Evolutionary conservation across 2,888 invertebrate species (phyloP).

Genomic region (Polymixis lichenea): DNA sequence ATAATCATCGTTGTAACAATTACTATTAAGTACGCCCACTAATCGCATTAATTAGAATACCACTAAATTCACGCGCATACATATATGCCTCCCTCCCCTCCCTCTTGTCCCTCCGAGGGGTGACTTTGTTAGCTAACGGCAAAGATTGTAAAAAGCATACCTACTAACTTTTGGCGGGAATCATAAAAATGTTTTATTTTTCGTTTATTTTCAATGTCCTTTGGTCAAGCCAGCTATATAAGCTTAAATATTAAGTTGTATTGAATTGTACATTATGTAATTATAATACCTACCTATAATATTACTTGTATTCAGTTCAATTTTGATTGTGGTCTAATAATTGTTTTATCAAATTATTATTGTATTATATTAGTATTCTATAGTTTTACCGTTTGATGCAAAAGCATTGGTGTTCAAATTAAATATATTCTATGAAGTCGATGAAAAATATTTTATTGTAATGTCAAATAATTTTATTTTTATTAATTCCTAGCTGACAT

Average conservation of each 20-base stretch:
- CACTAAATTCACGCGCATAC: neutral
- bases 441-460: neutral
- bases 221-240: conserved; percentile 35
- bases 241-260: conserved; percentile 65
- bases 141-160: neutral
- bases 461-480: neutral
- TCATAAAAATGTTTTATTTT: neutral
- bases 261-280: conserved; percentile 67
- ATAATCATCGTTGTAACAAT: neutral
- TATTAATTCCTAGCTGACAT: neutral
- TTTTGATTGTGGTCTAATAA: conserved; percentile 50
- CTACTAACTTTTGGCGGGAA: neutral
- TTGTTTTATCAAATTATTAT: conserved; percentile 60
- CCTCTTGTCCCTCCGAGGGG: neutral
- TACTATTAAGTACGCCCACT: neutral
- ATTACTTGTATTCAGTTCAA: conserved; percentile 48
- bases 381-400: conserved; percentile 32
- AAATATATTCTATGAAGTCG: neutral
- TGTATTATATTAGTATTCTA: conserved; percentile 34
- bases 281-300: conserved; percentile 51
- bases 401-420: conserved; percentile 34
- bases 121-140: neutral
- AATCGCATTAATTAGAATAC: neutral
- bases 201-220: neutral
- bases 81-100: neutral